These are phyloP conservation scores for Harlomillsia oculata DNA, from an alignment of 1,140 invertebrate species.

Conservation along the genomic window DNA sequence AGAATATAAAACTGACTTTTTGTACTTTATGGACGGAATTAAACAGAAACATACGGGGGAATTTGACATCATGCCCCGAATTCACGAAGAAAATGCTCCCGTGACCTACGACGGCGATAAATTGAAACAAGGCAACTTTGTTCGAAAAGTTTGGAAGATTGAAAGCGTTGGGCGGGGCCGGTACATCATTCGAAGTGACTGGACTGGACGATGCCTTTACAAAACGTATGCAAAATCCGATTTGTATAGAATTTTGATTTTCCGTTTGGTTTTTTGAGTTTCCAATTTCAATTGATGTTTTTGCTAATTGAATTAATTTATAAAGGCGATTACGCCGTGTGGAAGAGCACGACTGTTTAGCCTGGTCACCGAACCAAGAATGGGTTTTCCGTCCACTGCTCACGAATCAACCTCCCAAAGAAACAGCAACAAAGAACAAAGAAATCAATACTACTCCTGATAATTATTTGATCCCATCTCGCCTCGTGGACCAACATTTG, in stretches of 20 bases:
- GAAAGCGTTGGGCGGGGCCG: conserved; percentile 20
- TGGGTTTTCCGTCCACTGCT: conserved; percentile 22
- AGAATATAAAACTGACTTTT: not conserved
- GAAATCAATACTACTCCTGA: not conserved
- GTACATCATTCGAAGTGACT: conserved; percentile 18
- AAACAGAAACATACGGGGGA: conserved; percentile 16
- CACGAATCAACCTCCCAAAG: not conserved
- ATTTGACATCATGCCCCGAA: conserved; percentile 18
- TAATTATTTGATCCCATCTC: conserved; percentile 16
- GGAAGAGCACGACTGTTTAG: conserved; percentile 20
- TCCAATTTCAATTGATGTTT: not conserved
- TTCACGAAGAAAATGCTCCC: conserved; percentile 19
- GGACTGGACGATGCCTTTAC: conserved; percentile 16
- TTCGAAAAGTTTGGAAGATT: conserved; percentile 22
- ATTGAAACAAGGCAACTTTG: conserved; percentile 19
- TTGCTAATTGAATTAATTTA: not conserved
- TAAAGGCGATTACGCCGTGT: conserved; percentile 8
- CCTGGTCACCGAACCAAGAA: conserved; percentile 20
- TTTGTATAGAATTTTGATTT: no score
- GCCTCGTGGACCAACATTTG: conserved; percentile 14
- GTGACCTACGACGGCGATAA: conserved; percentile 18
- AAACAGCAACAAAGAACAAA: not conserved
- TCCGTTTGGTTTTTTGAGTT: not conserved
- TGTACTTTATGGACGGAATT: not conserved
- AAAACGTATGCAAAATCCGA: conserved; percentile 20